phyloP scores from a whole-genome alignment of 2,797 vertebrate species.

The Microctenopoma stevenorrisi region DNA sequence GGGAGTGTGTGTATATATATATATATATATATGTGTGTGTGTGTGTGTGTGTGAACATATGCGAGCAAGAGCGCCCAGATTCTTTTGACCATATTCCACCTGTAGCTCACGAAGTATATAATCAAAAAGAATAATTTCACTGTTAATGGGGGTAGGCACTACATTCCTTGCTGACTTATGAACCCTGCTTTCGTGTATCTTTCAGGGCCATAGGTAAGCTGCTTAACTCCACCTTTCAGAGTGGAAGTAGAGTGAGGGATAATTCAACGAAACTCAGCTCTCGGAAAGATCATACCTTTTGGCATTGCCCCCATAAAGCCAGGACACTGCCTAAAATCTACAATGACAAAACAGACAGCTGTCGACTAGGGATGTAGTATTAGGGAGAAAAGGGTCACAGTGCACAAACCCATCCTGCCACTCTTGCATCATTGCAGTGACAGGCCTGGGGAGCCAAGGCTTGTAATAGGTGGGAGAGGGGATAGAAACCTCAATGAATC shows the following conservation, averaged over 20 bases:
- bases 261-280: slow-evolving; percentile 74
- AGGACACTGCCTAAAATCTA: slow-evolving; percentile 69
- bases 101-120: slow-evolving; percentile 22
- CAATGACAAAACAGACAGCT: slow-evolving; percentile 78
- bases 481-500: slow-evolving; percentile 75
- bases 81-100: background rate
- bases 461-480: slow-evolving; percentile 45
- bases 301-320: slow-evolving; percentile 43
- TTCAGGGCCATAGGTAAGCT: slow-evolving; percentile 71
- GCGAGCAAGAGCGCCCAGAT: background rate
- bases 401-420: slow-evolving; percentile 65
- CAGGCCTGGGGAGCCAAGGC: slow-evolving; percentile 56
- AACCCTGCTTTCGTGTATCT: slow-evolving; percentile 48
- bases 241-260: slow-evolving; percentile 59
- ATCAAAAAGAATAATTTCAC: slow-evolving; percentile 32
- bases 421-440: slow-evolving; percentile 69
- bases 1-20: background rate
- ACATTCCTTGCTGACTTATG: slow-evolving; percentile 41
- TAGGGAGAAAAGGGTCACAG: slow-evolving; percentile 68
- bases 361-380: slow-evolving; percentile 71
- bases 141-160: slow-evolving; percentile 21
- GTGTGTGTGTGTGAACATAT: background rate
- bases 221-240: slow-evolving; percentile 73
- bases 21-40: no score
- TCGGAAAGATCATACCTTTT: slow-evolving; percentile 65